phyloP scores from a whole-genome alignment of 1,140 invertebrate genomes.

The Panonychus citri region DNA sequence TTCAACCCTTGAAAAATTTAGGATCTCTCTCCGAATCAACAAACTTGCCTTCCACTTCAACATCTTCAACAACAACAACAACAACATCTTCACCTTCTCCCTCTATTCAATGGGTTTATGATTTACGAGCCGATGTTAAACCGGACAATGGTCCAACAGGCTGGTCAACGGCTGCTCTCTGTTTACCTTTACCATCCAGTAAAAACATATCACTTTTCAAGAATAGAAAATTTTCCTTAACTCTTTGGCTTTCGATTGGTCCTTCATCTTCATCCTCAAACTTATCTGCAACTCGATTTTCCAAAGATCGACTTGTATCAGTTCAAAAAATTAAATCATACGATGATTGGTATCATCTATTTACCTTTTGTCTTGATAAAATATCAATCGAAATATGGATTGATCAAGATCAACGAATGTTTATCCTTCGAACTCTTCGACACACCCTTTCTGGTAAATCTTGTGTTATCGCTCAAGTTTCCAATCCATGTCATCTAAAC shows the following conservation, averaged over 20 bases:
- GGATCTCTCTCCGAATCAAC: too few species aligned
- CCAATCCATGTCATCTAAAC: neutral
- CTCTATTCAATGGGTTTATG: neutral
- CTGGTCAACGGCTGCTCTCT: neutral
- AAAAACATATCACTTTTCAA: neutral
- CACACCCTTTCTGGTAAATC: neutral
- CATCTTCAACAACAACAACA: too few species aligned
- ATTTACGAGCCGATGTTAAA: neutral
- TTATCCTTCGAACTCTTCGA: neutral
- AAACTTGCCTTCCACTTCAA: too few species aligned
- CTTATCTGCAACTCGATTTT: too few species aligned
- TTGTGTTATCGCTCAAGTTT: neutral
- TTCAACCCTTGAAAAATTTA: too few species aligned
- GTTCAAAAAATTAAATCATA: neutral
- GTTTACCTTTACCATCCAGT: neutral
- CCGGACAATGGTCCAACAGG: neutral
- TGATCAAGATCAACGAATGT: neutral
- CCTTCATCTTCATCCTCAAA: neutral
- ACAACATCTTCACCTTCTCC: neutral
- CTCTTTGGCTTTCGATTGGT: conserved; percentile 2
- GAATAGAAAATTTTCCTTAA: neutral
- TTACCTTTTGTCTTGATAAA: conserved; percentile 2
- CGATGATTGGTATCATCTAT: conserved; percentile 2
- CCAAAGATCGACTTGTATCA: neutral
- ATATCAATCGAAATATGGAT: conserved; percentile 7